These are phyloP conservation scores for Drosophila repleta DNA, from an alignment of 1,140 invertebrate species.

Conservation along the genomic window DNA sequence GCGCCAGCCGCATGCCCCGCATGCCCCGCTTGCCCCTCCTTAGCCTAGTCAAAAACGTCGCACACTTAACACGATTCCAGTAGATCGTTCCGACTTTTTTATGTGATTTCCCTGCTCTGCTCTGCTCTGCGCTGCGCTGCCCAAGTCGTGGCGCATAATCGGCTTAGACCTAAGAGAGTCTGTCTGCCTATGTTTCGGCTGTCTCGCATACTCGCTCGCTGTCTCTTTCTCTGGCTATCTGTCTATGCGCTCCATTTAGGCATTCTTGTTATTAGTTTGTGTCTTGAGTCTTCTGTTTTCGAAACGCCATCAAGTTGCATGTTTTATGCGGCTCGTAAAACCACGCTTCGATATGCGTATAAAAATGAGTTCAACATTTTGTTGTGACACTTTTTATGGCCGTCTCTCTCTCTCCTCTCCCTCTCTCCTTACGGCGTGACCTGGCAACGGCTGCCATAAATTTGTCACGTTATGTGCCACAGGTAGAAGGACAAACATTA, in stretches of 20 bases:
- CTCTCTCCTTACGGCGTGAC: conserved; percentile 33
- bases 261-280: conserved; percentile 72
- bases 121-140: not conserved
- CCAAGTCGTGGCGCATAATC: conserved; percentile 63
- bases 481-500: not conserved
- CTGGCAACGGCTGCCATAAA: conserved; percentile 43
- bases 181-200: not conserved
- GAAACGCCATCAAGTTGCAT: conserved; percentile 69
- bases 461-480: conserved; percentile 38
- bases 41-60: not conserved
- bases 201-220: conserved; percentile 19
- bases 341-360: conserved; percentile 49
- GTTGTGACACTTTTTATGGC: conserved; percentile 75
- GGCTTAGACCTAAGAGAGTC: conserved; percentile 53
- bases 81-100: conserved; percentile 52
- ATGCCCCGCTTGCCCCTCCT: too few relatives aligned
- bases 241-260: conserved; percentile 39
- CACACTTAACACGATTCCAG: conserved; percentile 73
- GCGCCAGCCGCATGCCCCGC: not conserved
- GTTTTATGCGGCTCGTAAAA: conserved; percentile 64
- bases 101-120: conserved; percentile 16
- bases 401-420: conserved; percentile 9
- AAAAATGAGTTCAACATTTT: conserved; percentile 78
- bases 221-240: not conserved
- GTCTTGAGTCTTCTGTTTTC: conserved; percentile 67